Percentiles rank a stretch among this genome's conserved stretches.
Evolutionary conservation across 2,888 invertebrate species (phyloP).

Genomic region (Emmelina monodactyla): DNA sequence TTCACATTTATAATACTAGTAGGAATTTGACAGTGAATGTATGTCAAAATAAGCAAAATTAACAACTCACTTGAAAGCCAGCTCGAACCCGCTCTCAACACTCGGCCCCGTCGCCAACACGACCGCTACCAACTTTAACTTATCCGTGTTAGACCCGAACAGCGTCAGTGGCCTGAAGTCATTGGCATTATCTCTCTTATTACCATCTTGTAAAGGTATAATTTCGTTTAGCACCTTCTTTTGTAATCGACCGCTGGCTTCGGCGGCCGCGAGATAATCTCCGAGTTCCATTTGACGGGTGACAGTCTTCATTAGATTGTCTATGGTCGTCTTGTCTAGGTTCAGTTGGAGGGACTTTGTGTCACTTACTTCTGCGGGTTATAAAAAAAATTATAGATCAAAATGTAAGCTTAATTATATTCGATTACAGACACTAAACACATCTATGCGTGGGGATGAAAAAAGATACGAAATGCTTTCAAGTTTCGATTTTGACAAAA

Average conservation of each 20-base stretch:
- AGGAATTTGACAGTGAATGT: too few species aligned
- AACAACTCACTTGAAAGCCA: conserved; percentile 73
- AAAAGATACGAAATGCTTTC: too few species aligned
- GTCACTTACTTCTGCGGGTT: conserved; percentile 49
- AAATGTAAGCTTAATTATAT: too few species aligned
- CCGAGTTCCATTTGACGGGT: conserved; percentile 82
- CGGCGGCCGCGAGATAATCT: conserved; percentile 73
- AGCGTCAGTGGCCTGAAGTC: conserved; percentile 69
- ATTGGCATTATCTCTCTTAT: conserved; percentile 21
- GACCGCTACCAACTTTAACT: conserved; percentile 73
- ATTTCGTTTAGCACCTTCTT: conserved; percentile 39
- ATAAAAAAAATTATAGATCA: background rate
- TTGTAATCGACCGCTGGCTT: conserved; percentile 57
- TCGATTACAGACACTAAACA: too few species aligned
- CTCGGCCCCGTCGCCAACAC: conserved; percentile 72
- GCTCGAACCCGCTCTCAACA: conserved; percentile 74
- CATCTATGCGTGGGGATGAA: too few species aligned
- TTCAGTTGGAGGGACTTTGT: conserved; percentile 71
- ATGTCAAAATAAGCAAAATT: too few species aligned
- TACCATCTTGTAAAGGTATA: conserved; percentile 29
- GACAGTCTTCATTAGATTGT: conserved; percentile 80
- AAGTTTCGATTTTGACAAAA: too few species aligned
- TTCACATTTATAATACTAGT: too few species aligned
- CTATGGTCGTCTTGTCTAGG: conserved; percentile 74
- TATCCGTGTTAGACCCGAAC: conserved; percentile 74